These are phyloP conservation scores for Loris lydekkerianus DNA, from an alignment of 2,797 vertebrate genomes.

Conservation along the genomic window DNA sequence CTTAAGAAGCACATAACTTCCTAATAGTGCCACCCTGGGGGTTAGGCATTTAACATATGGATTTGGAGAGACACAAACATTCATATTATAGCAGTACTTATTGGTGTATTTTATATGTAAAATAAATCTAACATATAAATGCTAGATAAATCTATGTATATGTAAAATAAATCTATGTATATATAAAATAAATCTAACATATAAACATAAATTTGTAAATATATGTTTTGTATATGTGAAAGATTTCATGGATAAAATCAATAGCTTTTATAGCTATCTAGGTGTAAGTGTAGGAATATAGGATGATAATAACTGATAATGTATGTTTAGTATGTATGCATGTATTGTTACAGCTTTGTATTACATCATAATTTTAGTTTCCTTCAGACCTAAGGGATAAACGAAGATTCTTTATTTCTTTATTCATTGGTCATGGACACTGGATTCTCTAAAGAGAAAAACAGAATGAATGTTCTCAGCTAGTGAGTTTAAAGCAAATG, in stretches of 20 bases:
- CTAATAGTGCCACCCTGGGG: background rate
- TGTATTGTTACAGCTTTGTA: background rate
- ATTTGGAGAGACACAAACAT: background rate
- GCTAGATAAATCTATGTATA: background rate
- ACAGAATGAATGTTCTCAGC: constrained; percentile 13
- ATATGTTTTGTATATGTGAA: background rate
- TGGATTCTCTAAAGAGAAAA: constrained; percentile 7
- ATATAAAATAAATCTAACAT: background rate
- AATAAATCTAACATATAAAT: background rate
- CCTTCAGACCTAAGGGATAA: background rate
- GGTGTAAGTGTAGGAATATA: background rate
- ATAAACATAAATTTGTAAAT: background rate
- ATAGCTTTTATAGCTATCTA: background rate
- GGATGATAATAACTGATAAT: background rate
- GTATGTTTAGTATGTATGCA: background rate
- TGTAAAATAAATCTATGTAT: background rate
- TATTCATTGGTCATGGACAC: background rate
- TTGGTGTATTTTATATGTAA: background rate
- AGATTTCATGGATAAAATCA: background rate
- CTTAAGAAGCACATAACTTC: background rate
- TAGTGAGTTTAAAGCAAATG: background rate
- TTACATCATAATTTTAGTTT: background rate
- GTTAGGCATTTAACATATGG: background rate
- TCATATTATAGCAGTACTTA: background rate
- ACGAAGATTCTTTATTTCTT: background rate